Evolutionary conservation across 1,140 invertebrate species (phyloP), one percentile per base, ranked within the genome.

Genomic region (Drosophila repleta): DNA sequence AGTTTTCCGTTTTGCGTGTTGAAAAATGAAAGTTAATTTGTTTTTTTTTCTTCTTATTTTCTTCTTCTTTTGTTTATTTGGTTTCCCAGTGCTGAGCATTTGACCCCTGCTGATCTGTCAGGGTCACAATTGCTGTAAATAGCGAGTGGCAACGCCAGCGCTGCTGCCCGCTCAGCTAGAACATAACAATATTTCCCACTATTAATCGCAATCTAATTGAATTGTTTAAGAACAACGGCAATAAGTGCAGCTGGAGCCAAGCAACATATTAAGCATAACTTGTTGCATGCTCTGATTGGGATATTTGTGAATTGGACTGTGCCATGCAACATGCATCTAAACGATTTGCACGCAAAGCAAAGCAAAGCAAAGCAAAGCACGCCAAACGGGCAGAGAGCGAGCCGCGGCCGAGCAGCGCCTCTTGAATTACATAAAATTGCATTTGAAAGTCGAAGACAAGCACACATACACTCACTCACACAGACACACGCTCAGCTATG

Each of bases 401-500:
- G n/a, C n/a, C n/a, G n/a, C n/a, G n/a, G n/a, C n/a, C n/a, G n/a
- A n/a, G 32, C 3, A 2, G 11, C 10, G 32, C 32, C 32, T 74
- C 79, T 88, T 89, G 73, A 88, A 84, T 88, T 88, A 88, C 83
- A 88, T 88, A 89, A 88, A 85, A 89, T 82, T 81, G 82, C 66
- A 85, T 81, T 85, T 85, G 81, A 85, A 85, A 84, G 81, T 85
- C 65, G 69, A 24, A 64, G 18, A 43, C 15, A 61, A 18, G 53
- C 18, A 49, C 10, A 52, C 26, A 37, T 46, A 57, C 35, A 35
- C 18, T 45, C 10, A 11, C 4, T 11, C 11, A 41, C 32, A 20
- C 8, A 13, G 4, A 45, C 10, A 11, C 51, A 35, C 17, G 17
- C 11, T 2, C 29, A 51, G 32, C 15, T 39, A 41, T 49, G 35